A percentile compares a stretch with the other conserved stretches of the same genome.
Conservation (phyloP, 2,113 vertebrate species). For the Dipodomys merriami region DNA sequence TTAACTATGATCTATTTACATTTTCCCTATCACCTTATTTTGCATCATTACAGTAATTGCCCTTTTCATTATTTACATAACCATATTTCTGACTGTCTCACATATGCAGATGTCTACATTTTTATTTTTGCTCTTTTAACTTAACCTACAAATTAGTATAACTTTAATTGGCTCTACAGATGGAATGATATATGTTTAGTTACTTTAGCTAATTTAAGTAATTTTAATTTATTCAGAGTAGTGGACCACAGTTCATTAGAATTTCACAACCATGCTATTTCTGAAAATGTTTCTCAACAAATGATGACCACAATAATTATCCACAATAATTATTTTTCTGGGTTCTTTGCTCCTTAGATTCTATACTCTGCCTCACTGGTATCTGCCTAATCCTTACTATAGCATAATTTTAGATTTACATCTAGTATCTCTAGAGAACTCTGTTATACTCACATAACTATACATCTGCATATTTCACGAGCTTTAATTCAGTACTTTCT, state of each 20-base stretch:
- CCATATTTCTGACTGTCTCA: neutral
- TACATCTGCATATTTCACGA: neutral
- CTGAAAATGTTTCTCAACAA: neutral
- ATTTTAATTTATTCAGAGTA: neutral
- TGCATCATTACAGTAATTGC: neutral
- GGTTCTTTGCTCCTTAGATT: fast-evolving
- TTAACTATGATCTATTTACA: neutral
- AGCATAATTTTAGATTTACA: neutral
- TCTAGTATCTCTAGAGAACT: neutral
- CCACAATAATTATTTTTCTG: neutral
- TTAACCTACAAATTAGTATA: neutral
- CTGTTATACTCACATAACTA: neutral
- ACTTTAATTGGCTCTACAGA: neutral
- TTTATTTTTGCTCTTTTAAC: neutral
- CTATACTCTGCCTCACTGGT: neutral
- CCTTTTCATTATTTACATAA: neutral
- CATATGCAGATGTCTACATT: neutral
- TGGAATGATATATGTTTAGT: neutral
- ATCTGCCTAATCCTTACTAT: no score
- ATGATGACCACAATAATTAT: neutral
- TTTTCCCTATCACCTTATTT: neutral
- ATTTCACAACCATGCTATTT: neutral
- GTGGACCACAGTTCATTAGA: neutral
- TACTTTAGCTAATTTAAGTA: neutral
- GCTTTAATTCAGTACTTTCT: neutral